phyloP scores from a whole-genome alignment of 2,113 vertebrate species.

The Dascyllus trimaculatus region DNA sequence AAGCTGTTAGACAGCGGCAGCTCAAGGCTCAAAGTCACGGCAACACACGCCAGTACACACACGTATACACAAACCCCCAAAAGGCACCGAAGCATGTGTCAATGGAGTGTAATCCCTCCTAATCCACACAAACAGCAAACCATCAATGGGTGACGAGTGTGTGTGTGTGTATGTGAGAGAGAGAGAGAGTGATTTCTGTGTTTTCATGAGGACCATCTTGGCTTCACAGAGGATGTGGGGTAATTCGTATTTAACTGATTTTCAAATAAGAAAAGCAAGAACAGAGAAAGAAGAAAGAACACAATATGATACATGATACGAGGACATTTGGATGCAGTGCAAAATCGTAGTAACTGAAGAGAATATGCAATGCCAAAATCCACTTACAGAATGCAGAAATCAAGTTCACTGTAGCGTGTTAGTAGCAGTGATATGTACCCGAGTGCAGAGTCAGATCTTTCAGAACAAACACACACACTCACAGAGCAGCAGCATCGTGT shows the following conservation, averaged over 20 bases:
- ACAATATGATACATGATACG: not conserved
- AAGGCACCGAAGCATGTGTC: slow-evolving; percentile 56
- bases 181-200: too few species aligned
- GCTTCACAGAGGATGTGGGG: too few species aligned
- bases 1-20: not conserved
- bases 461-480: too few species aligned
- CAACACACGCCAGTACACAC: slow-evolving; percentile 19
- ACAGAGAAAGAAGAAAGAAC: not conserved
- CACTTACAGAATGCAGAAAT: too few species aligned
- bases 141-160: slow-evolving; percentile 35
- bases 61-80: slow-evolving; percentile 25
- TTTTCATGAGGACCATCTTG: too few species aligned
- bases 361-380: too few species aligned
- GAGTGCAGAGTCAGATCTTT: too few species aligned
- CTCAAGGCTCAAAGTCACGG: slow-evolving; percentile 8
- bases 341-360: too few species aligned
- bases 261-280: not conserved
- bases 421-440: too few species aligned
- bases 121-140: slow-evolving; percentile 44
- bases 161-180: not conserved
- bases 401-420: too few species aligned
- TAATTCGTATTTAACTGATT: not conserved
- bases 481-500: too few species aligned
- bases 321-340: too few species aligned
- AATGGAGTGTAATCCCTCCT: slow-evolving; percentile 72